Evolutionary conservation across 92 coral and sea anemone species (phyloP), one percentile per base, ranked within the genome.

Genomic region (Parazoanthus swiftii): DNA sequence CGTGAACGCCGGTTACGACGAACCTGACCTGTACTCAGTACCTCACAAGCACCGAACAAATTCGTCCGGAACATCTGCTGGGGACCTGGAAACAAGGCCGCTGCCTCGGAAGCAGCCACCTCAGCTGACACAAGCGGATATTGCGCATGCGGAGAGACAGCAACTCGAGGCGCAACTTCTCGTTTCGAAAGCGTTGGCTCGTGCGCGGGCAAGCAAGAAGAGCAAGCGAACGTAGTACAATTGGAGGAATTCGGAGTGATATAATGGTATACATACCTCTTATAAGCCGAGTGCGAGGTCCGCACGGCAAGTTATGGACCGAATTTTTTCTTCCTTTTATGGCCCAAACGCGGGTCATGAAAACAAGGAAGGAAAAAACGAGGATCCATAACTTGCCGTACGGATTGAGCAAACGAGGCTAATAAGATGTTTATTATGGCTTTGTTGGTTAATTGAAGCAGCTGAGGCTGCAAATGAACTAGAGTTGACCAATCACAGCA

Each of bases 91-190:
- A 84, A 26, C 26, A 44, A 26, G 78, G 8, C 29, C 6, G 74
- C 48, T 35, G 26, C 58, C 87, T 36, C 77, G 13, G 59, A 82
- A 82, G 36, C 91, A 88, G 46, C 78, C 91, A 54, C 46, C 43
- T 68, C 76, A 85, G 81, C 59, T 89, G 63, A 75, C 88, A 1
- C 80, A 77, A 29, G 92, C 70, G 38, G 92, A 93, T 56, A 73
- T 93, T 29, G 93, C 94, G 9, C 93, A 91, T 14, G 90, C 86
- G 79, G 98, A 95, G 76, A 92, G 91, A 67, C 92, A 94, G 7
- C 96, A 95, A 66, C 89, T 95, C 1, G 98, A 95, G 74, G 98
- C 98, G 8, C 98, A 95, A 46, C 86, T 95, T 74, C 91, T 95
- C 65, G 98, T 95, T 42, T 95, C 96, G 48, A 93, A 92, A 81